Percentiles rank a stretch among this genome's conserved stretches.
These are phyloP conservation scores for Panonychus citri DNA, from an alignment of 1,140 invertebrate species.

Conservation along the genomic window DNA sequence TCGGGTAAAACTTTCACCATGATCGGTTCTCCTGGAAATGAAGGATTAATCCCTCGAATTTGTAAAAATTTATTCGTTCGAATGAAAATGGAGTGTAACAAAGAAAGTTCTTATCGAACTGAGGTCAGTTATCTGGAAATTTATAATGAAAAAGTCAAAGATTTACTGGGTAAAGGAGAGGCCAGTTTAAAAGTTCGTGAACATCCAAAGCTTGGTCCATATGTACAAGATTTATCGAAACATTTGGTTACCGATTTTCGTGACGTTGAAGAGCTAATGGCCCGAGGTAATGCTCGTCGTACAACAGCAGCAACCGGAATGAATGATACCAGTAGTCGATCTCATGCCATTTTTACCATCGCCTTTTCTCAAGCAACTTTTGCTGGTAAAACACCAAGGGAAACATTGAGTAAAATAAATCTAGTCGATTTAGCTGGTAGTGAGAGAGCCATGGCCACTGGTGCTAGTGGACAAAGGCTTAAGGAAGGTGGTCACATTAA, in stretches of 20 bases:
- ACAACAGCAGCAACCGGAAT: slow-evolving; percentile 39
- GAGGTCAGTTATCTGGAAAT: slow-evolving; percentile 83
- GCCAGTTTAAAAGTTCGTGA: slow-evolving; percentile 55
- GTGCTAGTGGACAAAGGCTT: slow-evolving; percentile 73
- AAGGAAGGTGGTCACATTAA: slow-evolving; percentile 92
- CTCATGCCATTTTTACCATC: slow-evolving; percentile 45
- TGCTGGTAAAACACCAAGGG: slow-evolving; percentile 14
- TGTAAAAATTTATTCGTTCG: slow-evolving; percentile 84
- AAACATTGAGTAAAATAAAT: slow-evolving; percentile 43
- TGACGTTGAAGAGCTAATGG: slow-evolving; percentile 26
- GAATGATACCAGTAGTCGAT: slow-evolving; percentile 43
- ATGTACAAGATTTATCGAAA: slow-evolving; percentile 89
- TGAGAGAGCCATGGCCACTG: slow-evolving; percentile 60
- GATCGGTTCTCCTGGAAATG: slow-evolving; percentile 93
- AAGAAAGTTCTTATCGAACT: slow-evolving; percentile 39
- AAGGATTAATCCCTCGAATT: slow-evolving; percentile 93
- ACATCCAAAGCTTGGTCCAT: slow-evolving; percentile 87
- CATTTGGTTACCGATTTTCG: slow-evolving; percentile 57
- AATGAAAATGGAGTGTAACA: slow-evolving; percentile 48
- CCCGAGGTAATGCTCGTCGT: slow-evolving; percentile 33
- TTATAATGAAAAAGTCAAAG: slow-evolving; percentile 90
- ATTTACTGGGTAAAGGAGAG: slow-evolving; percentile 54
- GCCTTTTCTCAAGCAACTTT: slow-evolving; percentile 27
- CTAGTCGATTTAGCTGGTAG: slow-evolving; percentile 94
- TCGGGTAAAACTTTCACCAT: slow-evolving; percentile 98